Base-by-base conservation (phyloP, 2,113 vertebrate genomes). In the Triplophysa rosa region DNA sequence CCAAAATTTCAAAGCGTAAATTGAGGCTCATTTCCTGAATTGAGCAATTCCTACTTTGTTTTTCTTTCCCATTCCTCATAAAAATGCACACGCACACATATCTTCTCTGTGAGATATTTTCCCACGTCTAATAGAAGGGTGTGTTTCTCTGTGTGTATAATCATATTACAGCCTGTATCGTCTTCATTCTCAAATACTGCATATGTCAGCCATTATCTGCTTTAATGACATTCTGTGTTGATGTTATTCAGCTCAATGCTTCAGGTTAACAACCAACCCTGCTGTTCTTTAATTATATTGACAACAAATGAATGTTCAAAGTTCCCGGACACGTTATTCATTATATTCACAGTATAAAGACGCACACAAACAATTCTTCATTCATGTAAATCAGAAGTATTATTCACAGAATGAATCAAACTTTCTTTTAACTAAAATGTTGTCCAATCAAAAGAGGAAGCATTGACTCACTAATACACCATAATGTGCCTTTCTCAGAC, bases 151-250 rank as follows among this genome's bases (percentile, higher is more conserved):
- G 19, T 59, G 56, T 58, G 56, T 58, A 58, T 61, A 12, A 73
- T 73, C 58, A 74, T 33, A 74, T 74, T 24, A 45, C 71, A 24
- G 33, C 13, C 8, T 14, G 52, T 56, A 24, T 74, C 37, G 47
- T 74, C 37, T 74, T 74, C 21, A 74, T 37, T n/a, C 37, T 42
- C 33, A 61, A 42, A 61, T 14, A 40, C 56, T 5, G 56, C 70
- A 56, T 8, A 42, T 23, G 42, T 21, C 67, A 54, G 47, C 45
- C 52, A 8, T 71, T 71, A 58, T 71, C 69, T 40, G 16, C 69
- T 71, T 71, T 58, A 58, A 71, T 58, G 37, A 14, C 42, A 54
- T 37, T 37, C 67, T 54, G 8, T 54, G 67, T 69, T 71, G 54
- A 37, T 56, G 19, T 33, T 58, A n/a, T 54, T 21, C 52, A 52